Percentiles rank a stretch among this genome's conserved stretches.
Evolutionary conservation across 2,888 invertebrate species (phyloP).

Genomic region (Tromatobia lineatoria): DNA sequence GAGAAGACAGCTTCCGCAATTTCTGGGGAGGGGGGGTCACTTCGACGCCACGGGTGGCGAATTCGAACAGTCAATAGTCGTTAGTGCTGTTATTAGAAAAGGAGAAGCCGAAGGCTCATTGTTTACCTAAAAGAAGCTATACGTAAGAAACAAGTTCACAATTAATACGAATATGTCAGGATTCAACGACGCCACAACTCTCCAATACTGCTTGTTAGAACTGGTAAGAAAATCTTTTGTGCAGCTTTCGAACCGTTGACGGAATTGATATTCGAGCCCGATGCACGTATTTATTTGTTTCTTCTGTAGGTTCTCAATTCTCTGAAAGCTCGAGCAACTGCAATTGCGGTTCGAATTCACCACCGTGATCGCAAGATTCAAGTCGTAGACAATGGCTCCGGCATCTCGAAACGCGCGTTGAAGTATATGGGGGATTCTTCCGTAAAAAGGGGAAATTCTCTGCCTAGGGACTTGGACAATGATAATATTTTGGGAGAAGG

Average conservation of each 20-base stretch:
- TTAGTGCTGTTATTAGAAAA: not conserved
- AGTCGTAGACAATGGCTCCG: constrained; percentile 92
- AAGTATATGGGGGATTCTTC: constrained; percentile 88
- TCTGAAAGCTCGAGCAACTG: constrained; percentile 90
- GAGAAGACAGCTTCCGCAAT: too few species aligned
- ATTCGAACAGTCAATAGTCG: not conserved
- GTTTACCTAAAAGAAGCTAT: not conserved
- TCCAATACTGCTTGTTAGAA: constrained; percentile 53
- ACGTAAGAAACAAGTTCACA: not conserved
- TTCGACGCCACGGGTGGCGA: too few species aligned
- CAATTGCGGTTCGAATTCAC: constrained; percentile 90
- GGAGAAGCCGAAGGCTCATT: not conserved
- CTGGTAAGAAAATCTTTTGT: constrained; percentile 50
- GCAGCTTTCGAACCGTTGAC: not conserved
- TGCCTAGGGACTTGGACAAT: constrained; percentile 18
- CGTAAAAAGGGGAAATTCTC: constrained; percentile 84
- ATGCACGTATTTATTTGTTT: not conserved
- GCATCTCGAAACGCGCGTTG: constrained; percentile 88
- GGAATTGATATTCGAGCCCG: not conserved
- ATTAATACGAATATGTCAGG: constrained; percentile 15
- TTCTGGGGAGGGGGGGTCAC: too few species aligned
- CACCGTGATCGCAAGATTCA: constrained; percentile 88
- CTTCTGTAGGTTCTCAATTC: constrained; percentile 89
- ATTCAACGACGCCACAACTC: not conserved
- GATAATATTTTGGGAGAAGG: constrained; percentile 3